Conservation (phyloP, 2,888 invertebrate genomes). For the Brachynemurus nebulosus region DNA sequence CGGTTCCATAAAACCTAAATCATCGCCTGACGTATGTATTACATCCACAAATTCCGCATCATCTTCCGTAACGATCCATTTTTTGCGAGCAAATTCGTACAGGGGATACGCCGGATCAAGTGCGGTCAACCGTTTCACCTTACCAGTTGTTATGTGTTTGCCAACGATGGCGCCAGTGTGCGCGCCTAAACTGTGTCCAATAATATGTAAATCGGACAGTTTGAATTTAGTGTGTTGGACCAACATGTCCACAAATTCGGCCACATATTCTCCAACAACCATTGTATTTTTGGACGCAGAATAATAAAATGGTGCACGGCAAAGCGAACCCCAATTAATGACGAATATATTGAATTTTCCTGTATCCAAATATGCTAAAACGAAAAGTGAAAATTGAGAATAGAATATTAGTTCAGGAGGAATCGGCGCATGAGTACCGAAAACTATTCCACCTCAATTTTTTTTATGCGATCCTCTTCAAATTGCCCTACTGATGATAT, state of each 20-base stretch:
- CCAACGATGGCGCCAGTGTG: slow-evolving; percentile 28
- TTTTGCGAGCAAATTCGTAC: slow-evolving; percentile 2
- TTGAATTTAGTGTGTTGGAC: slow-evolving; percentile 18
- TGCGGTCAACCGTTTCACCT: slow-evolving; percentile 25
- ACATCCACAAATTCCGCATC: slow-evolving; percentile 32
- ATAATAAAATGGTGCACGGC: slow-evolving; percentile 2
- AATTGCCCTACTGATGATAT: no score
- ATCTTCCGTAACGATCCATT: slow-evolving; percentile 14
- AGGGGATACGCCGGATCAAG: slow-evolving; percentile 7
- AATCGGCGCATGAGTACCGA: no score
- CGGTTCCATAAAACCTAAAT: slow-evolving; percentile 26
- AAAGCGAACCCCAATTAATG: slow-evolving; percentile 27
- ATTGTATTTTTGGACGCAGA: slow-evolving; percentile 6
- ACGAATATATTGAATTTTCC: slow-evolving; percentile 29
- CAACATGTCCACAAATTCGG: slow-evolving; percentile 25
- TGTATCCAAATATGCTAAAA: slow-evolving; percentile 24
- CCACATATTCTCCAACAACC: slow-evolving; percentile 25
- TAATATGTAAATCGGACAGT: slow-evolving; percentile 23
- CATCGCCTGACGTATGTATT: slow-evolving; percentile 31
- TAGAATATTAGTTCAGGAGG: not conserved
- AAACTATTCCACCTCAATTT: no score
- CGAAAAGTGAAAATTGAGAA: slow-evolving; percentile 14
- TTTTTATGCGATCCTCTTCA: no score
- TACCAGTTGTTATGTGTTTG: slow-evolving; percentile 16
- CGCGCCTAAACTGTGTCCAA: slow-evolving; percentile 31